Base-by-base conservation (phyloP, 2,888 invertebrate species). In the Ceraclea dissimilis region DNA sequence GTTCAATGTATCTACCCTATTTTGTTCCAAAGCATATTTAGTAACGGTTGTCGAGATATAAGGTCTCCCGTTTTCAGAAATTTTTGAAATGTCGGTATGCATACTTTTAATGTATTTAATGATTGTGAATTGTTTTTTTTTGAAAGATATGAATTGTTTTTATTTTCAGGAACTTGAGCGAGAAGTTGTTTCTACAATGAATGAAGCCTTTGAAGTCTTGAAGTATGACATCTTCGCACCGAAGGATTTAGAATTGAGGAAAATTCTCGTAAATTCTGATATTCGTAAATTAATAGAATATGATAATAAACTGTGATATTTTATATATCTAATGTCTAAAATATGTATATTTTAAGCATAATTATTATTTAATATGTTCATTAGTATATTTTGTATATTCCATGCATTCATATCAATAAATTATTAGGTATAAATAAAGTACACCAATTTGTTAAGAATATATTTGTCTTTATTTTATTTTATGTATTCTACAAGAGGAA, bases 161-260 rank as follows among this genome's bases (percentile, higher is more conserved):
- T 8, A 31, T 31, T 63, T 64, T 46, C 69, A 80, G 80, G 72
- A 72, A 49, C 65, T 77, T 61, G 73, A 73, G 64, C 65, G 70
- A 22, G 75, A 76, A 66, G 78, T 78, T 63, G 74, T 77, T 66
- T 69, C 66, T 62, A 70, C 76, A 55, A 75, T 81, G 67, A 73
- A 73, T 54, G 75, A 79, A 69, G 78, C 80, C 58, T 72, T 72
- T 63, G 68, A 67, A 60, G 80, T 82, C 64, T 72, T 82, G 62
- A 73, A 76, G 64, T 75, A 76, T 57, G 80, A 81, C 64, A 69
- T 79, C 60, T 74, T 78, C 13, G 76, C 79, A 52, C 78, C 78
- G 6, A 72, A 73, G 55, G 78, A 75, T 65, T 70, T 78, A 44
- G 74, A 74, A 63, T 65, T 75, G 49, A 65, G 77, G 62, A 54